phyloP scores from a whole-genome alignment of 2,113 vertebrate species.

The Nyctereutes procyonoides region DNA sequence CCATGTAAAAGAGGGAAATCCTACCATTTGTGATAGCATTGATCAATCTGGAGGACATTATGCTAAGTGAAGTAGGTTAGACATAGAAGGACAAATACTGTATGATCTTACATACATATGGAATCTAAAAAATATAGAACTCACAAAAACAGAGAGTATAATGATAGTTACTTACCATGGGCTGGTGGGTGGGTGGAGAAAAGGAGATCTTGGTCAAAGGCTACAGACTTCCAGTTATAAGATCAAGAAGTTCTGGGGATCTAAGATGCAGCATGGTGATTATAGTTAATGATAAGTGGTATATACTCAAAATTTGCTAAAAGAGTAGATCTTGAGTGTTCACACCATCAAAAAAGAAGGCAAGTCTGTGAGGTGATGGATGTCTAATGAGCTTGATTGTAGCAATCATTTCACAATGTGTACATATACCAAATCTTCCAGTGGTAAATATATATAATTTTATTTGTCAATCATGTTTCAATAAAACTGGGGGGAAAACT shows the following conservation, averaged over 20 bases:
- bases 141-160: not conserved
- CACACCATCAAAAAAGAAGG: not conserved
- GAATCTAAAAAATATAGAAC: not conserved
- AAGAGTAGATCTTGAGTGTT: not conserved
- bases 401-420: not conserved
- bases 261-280: not conserved
- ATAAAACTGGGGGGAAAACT: not conserved
- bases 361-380: not conserved
- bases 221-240: not conserved
- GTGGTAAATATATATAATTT: not conserved
- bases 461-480: not conserved
- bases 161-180: not conserved
- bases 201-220: not conserved
- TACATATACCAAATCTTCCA: not conserved
- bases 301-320: not conserved
- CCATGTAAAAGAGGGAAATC: not conserved
- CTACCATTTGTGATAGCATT: not conserved
- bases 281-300: not conserved
- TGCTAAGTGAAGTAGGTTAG: not conserved
- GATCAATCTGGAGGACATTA: not conserved
- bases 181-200: too few species aligned
- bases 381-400: not conserved
- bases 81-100: not conserved
- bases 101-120: not conserved
- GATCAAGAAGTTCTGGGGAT: not conserved